Conservation (phyloP, 2,888 invertebrate species). For the Quadroppia sp. region DNA sequence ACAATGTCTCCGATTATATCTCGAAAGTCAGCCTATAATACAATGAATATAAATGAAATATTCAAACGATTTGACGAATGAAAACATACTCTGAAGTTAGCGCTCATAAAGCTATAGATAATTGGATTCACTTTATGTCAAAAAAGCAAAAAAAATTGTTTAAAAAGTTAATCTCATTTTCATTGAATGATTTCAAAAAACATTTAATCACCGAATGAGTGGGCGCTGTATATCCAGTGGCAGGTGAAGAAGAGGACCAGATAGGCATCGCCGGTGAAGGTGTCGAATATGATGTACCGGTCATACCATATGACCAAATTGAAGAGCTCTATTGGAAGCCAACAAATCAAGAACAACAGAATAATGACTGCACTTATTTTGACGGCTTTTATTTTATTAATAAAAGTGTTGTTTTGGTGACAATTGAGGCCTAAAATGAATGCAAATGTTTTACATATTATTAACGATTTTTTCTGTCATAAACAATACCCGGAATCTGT, state of each 20-base stretch:
- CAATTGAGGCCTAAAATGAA: background rate
- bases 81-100: slow-evolving; percentile 5
- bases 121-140: slow-evolving; percentile 18
- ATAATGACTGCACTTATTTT: slow-evolving; percentile 35
- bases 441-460: too few species aligned
- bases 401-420: background rate
- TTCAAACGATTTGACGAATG: too few species aligned
- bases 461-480: too few species aligned
- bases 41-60: too few species aligned
- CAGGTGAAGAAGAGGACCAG: background rate
- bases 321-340: slow-evolving; percentile 30
- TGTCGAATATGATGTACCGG: background rate
- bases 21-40: too few species aligned
- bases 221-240: slow-evolving; percentile 11
- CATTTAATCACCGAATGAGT: background rate
- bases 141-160: too few species aligned
- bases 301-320: slow-evolving; percentile 22
- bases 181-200: too few species aligned
- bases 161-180: too few species aligned
- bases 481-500: background rate
- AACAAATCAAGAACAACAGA: slow-evolving; percentile 23
- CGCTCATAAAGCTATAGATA: slow-evolving; percentile 21
- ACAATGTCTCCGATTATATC: too few species aligned
- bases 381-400: background rate
- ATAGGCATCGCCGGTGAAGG: background rate